Evolutionary conservation across 2,888 invertebrate genomes (phyloP), one percentile per base, ranked within the genome.

Genomic region (Agriopis leucophaearia): DNA sequence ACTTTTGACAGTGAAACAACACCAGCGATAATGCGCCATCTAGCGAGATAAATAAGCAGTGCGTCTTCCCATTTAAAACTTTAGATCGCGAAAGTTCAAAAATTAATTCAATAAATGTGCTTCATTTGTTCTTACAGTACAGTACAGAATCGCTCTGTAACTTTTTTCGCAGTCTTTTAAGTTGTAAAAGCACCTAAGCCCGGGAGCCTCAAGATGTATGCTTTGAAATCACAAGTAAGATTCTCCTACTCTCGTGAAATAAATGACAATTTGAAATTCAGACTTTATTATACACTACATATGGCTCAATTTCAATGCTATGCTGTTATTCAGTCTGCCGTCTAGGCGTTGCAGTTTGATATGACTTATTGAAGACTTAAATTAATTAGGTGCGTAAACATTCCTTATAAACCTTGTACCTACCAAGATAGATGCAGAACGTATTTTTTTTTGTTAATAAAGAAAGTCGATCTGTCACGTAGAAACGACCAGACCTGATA

Each of bases 341-440:
- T 42, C 13, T 2, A 13, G 12, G 12, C n/a, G 42, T 8, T 27
- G 18, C 42, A 42, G 42, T 44, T 55, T 12, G 27, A 42, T 55
- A 42, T 55, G 54, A 16, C 40, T 68, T 52, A 50, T 70, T 69
- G 18, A 67, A 56, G 56, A 59, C 44, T 70, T 65, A 45, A 62
- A 58, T 54, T 57, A 60, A 66, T 59, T 62, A 56, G 64, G 64
- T 69, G 70, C 65, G 52, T 64, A 65, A 71, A 69, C 67, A 70
- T 71, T 74, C 69, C 69, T 63, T 71, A 64, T 42, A 67, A 70
- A 56, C 64, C 64, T 65, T 73, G 73, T 73, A 72, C 72, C 72
- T 71, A 56, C 55, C 18, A 36, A 51, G 52, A 58, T 45, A 62
- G 47, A 62, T 56, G 45, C 52, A 57, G 35, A 51, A 66, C 16